Evolutionary conservation across 1,140 invertebrate species (phyloP).

Genomic region (Polypedilum vanderplanki): DNA sequence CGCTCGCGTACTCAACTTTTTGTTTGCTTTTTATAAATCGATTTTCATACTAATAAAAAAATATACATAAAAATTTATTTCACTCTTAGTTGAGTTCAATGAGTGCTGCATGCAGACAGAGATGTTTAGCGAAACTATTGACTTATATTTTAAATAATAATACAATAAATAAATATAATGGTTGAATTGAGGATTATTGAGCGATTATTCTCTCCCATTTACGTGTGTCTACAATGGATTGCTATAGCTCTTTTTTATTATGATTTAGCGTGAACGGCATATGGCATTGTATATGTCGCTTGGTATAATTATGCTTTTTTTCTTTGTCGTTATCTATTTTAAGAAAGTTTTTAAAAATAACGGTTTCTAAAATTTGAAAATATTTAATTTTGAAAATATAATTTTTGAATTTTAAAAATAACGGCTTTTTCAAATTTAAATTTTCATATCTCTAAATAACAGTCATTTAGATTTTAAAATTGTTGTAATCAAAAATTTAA

Average conservation of each 20-base stretch:
- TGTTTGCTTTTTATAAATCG: conserved; percentile 4
- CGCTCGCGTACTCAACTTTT: not conserved
- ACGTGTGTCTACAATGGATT: conserved; percentile 4
- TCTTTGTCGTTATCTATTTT: too few relatives aligned
- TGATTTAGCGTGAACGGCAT: not conserved
- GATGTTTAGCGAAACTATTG: not conserved
- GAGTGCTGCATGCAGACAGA: too few relatives aligned
- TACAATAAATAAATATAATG: conserved; percentile 7
- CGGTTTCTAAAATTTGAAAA: too few relatives aligned
- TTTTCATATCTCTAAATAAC: too few relatives aligned
- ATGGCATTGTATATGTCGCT: conserved; percentile 1
- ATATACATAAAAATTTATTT: too few relatives aligned
- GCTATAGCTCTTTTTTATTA: not conserved
- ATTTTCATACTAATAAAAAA: not conserved
- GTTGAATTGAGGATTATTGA: not conserved
- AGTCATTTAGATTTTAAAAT: too few relatives aligned
- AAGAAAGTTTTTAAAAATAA: too few relatives aligned
- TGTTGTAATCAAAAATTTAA: too few relatives aligned
- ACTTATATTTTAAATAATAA: not conserved
- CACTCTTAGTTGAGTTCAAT: too few relatives aligned
- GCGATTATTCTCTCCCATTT: not conserved
- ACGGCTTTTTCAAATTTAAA: too few relatives aligned
- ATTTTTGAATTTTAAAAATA: too few relatives aligned
- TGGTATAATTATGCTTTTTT: not conserved
- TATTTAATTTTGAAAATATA: too few relatives aligned